Conservation (phyloP, 2,888 invertebrate species). For the Gibbula magus region DNA sequence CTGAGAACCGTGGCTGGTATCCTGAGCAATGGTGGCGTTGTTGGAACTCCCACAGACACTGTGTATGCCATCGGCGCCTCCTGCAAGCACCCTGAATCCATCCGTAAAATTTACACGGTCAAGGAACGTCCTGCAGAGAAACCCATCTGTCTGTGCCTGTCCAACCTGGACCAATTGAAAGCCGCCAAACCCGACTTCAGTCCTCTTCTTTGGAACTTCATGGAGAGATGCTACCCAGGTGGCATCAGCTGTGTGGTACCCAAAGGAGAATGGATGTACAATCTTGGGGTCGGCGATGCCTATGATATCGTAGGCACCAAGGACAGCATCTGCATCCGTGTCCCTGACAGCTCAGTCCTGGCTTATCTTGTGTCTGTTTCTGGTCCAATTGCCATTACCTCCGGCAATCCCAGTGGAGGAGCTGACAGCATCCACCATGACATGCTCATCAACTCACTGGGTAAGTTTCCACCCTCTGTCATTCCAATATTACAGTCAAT, state of each 20-base stretch:
- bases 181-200: conserved; percentile 51
- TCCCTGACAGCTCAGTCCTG: conserved; percentile 56
- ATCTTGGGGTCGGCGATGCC: conserved; percentile 47
- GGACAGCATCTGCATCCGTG: conserved; percentile 54
- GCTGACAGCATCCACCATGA: conserved; percentile 59
- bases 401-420: conserved; percentile 59
- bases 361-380: conserved; percentile 53
- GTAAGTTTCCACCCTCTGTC: conserved; percentile 27
- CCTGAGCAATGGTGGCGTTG: conserved; percentile 51
- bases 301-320: conserved; percentile 48
- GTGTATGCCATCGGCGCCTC: conserved; percentile 59
- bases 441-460: conserved; percentile 54
- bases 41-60: conserved; percentile 59
- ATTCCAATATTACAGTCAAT: no score
- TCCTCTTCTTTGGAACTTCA: conserved; percentile 55
- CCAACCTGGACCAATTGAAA: conserved; percentile 53
- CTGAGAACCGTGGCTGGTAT: conserved; percentile 44
- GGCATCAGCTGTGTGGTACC: conserved; percentile 59
- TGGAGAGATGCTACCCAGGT: conserved; percentile 56
- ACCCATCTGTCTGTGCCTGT: conserved; percentile 62
- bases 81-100: conserved; percentile 52
- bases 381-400: conserved; percentile 57
- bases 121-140: conserved; percentile 59
- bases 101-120: conserved; percentile 52
- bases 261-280: conserved; percentile 54